phyloP scores from a whole-genome alignment of 2,888 invertebrate genomes.

The Teleogryllus oceanicus region DNA sequence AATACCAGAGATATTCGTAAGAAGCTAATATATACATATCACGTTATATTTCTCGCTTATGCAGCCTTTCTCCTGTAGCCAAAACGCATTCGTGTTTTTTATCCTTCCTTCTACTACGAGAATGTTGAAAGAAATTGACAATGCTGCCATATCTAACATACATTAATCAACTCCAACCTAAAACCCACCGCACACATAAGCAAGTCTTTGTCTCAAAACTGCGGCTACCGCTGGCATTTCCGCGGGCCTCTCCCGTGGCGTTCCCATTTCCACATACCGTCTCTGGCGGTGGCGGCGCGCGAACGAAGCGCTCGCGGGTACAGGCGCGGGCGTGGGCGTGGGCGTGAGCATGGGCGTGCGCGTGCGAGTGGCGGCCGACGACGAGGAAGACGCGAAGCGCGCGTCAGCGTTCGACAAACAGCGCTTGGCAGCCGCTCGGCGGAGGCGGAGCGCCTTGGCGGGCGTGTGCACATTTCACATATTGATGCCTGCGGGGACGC shows the following conservation, averaged over 20 bases:
- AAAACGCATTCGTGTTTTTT: too few species aligned
- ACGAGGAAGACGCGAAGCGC: neutral
- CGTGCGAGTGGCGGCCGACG: neutral
- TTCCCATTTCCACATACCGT: neutral
- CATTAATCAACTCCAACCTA: too few species aligned
- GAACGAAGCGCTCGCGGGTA: neutral
- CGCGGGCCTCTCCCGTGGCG: neutral
- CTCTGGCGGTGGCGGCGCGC: neutral
- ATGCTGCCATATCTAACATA: too few species aligned
- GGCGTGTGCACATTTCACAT: slow-evolving; percentile 18
- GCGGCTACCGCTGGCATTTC: neutral
- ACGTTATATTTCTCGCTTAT: too few species aligned
- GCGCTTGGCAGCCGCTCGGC: neutral
- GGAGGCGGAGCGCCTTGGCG: neutral
- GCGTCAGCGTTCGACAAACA: neutral
- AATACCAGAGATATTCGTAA: too few species aligned
- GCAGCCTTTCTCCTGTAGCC: too few species aligned
- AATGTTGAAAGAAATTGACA: too few species aligned
- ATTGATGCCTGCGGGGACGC: slow-evolving; percentile 8
- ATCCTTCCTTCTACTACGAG: too few species aligned
- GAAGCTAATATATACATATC: too few species aligned
- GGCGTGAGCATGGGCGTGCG: neutral
- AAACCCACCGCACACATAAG: too few species aligned
- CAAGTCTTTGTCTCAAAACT: neutral
- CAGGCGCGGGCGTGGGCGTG: neutral